Evolutionary conservation across 2,113 vertebrate species (phyloP), one percentile per base, ranked within the genome.

Genomic region (Eonycteris spelaea): DNA sequence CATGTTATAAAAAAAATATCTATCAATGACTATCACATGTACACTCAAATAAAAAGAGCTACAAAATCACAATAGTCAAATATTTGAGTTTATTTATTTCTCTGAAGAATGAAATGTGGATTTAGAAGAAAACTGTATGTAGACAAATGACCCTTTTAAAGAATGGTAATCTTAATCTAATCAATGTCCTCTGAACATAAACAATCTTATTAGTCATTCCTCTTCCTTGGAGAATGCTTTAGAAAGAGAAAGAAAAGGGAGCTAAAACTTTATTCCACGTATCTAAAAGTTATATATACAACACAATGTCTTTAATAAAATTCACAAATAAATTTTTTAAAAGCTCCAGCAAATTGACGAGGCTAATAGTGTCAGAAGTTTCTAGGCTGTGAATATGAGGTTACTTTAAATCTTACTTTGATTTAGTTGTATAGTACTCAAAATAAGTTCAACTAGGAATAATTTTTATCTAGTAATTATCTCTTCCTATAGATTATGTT

Each of bases 401-500:
- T 67, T 92, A 61, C 33, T 89, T 78, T 70, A 35, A 95, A 35
- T 93, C 16, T 71, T 88, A 3, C 14, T 85, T 85, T 67, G 13
- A 43, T 88, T 95, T 59, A 77, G 26, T 43, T 55, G 35, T 35
- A 3, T 1, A 75, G 26, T 71, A 22, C 28, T 18, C 48, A 51
- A 12, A 68, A 38, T 45, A 48, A 68, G 9, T 78, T 91, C 93
- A 96, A 73, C 9, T 61, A 59, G 1, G 3, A 11, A 84, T 3
- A 65, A 87, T 63, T 96, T 78, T 65, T 89, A 93, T 57, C 28
- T 24, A 75, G 12, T 40, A 8, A 88, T 95, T 89, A 67, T 73
- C 28, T 95, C 33, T 95, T 89, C 61, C 15, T 63, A 67, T 9
- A 43, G 61, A 77, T 70, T 61, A 1, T 82, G 28, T 45, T 67